A percentile compares a stretch with the other conserved stretches of the same genome.
Conservation (phyloP, 2,113 vertebrate species). For the Columbina picui region DNA sequence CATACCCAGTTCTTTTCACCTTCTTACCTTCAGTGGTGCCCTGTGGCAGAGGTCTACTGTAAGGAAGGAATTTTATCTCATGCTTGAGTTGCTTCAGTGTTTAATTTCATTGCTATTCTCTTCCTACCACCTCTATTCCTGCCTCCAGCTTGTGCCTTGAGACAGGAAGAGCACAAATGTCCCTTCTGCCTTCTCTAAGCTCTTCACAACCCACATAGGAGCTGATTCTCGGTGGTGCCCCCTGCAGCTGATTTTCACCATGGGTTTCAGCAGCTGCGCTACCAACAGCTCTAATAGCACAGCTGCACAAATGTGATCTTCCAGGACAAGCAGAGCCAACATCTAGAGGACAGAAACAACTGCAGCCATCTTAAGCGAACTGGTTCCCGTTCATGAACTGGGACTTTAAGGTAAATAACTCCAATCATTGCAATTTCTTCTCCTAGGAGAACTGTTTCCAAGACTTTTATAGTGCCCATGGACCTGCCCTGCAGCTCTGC, state of each 20-base stretch:
- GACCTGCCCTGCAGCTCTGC: slow-evolving; percentile 4
- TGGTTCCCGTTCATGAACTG: background rate
- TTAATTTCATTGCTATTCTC: background rate
- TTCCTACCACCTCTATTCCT: background rate
- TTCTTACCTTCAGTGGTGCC: background rate
- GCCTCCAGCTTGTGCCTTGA: background rate
- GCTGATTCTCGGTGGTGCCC: background rate
- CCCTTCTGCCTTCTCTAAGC: background rate
- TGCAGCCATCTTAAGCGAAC: background rate
- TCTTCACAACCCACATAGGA: background rate
- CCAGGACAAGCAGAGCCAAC: background rate
- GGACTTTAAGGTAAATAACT: slow-evolving; percentile 29
- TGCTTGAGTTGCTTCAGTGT: background rate
- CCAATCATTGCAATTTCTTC: background rate
- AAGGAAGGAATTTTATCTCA: background rate
- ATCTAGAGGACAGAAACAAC: background rate
- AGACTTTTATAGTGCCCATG: slow-evolving; percentile 21
- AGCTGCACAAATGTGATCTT: background rate
- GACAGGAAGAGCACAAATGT: background rate
- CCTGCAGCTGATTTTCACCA: background rate
- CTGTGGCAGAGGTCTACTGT: background rate
- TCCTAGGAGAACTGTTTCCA: slow-evolving; percentile 20
- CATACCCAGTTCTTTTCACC: background rate
- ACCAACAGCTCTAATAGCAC: background rate
- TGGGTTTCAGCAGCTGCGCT: background rate